Base-by-base conservation (phyloP, 2,888 invertebrate genomes). In the Lydus trimaculatus region DNA sequence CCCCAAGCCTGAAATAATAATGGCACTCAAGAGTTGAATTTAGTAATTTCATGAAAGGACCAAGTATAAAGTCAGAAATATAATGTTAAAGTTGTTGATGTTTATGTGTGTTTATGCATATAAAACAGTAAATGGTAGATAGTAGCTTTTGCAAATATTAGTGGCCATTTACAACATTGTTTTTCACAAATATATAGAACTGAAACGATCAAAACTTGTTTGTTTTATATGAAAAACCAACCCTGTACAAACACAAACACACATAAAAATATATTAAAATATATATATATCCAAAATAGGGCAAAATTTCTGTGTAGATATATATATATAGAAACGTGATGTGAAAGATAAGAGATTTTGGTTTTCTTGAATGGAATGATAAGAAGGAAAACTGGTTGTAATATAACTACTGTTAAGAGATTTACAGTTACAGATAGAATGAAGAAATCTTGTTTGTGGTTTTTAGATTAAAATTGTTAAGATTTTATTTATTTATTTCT, bases 1-100 rank as follows among this genome's bases (percentile, higher is more conserved):
- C 17, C n/a, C 43, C 43, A 43, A 43, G 43, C 43, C 43, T 43
- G 43, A 43, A 43, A 43, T 43, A 43, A 43, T 43, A 43, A 43
- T 43, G n/a, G 43, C 17, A 43, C 43, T 43, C 43, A 17, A 43
- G 43, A 43, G 17, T 17, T 43, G n/a, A 43, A 17, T 43, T 36
- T 36, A 15, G 36, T 7, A 43, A 43, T 43, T 43, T 43, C 43
- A 43, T 43, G 43, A 43, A 43, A 43, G 43, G n/a, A 43, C 43
- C 6, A n/a, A 7, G n/a, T 43, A 43, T 43, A 43, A 43, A 43
- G 43, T 43, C 43, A 43, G 17, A 43, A 43, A 43, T 43, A n/a
- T 43, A 43, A 43, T 43, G 43, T 43, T 17, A 43, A n/a, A 43
- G 43, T 43, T 43, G 43, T 43, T 43, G n/a, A 43, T 43, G 43